phyloP scores from a whole-genome alignment of 2,888 invertebrate species.

The Drosophila leonis region DNA sequence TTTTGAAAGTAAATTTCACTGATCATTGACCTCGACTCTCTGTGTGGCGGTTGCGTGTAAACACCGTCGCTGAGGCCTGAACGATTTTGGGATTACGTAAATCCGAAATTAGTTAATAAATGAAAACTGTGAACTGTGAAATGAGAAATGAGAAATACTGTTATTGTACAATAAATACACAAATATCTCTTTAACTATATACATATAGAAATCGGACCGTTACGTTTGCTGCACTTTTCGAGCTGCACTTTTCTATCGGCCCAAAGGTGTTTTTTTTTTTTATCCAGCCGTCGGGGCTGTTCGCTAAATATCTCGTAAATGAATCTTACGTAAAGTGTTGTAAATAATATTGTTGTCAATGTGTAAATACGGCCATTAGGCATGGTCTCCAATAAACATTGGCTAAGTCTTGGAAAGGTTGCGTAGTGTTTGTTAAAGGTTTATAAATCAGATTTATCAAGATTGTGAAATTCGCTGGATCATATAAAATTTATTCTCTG shows the following conservation, averaged over 20 bases:
- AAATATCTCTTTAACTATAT: not conserved
- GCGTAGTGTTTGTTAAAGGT: not conserved
- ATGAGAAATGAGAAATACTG: constrained; percentile 65
- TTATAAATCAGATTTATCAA: constrained; percentile 7
- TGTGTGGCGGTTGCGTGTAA: constrained; percentile 73
- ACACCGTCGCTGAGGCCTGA: constrained; percentile 58
- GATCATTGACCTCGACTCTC: constrained; percentile 78
- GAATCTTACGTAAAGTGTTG: constrained; percentile 31
- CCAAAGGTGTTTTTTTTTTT: constrained; percentile 28
- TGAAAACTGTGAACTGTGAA: constrained; percentile 80
- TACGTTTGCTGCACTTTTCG: constrained; percentile 58
- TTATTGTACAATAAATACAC: constrained; percentile 35
- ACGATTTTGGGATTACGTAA: constrained; percentile 69
- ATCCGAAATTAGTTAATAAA: constrained; percentile 81
- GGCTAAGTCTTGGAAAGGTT: not conserved
- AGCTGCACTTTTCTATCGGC: constrained; percentile 60
- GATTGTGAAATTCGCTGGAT: constrained; percentile 7
- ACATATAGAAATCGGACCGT: constrained; percentile 58
- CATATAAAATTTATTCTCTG: not conserved
- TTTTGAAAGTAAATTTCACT: constrained; percentile 81
- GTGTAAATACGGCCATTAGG: not conserved
- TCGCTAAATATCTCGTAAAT: constrained; percentile 5
- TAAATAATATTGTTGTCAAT: constrained; percentile 18
- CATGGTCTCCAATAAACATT: not conserved
- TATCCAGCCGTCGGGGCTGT: not conserved